Conservation (phyloP, 2,888 invertebrate species). For the Buathra laborator region DNA sequence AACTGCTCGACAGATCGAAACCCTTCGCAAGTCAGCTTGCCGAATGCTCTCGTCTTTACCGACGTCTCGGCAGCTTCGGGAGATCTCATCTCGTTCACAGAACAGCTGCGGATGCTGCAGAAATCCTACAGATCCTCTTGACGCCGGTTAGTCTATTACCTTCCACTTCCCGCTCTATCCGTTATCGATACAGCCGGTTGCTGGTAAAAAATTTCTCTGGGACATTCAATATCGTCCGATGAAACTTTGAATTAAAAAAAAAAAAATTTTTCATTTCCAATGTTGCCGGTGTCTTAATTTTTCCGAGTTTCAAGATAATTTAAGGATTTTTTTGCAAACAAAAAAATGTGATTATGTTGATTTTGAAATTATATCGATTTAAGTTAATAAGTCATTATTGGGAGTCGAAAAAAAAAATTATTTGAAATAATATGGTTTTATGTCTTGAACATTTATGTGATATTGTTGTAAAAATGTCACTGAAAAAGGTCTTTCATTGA, state of each 20-base stretch:
- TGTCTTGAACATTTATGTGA: too few relatives aligned
- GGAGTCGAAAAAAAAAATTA: too few relatives aligned
- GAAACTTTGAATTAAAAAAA: not conserved
- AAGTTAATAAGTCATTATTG: too few relatives aligned
- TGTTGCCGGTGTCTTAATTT: too few relatives aligned
- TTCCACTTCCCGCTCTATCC: slow-evolving; percentile 2
- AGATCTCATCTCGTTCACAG: slow-evolving; percentile 40
- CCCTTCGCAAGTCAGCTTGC: not conserved
- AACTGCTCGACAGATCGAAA: slow-evolving; percentile 13
- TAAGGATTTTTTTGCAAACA: not conserved
- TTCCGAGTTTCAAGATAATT: too few relatives aligned
- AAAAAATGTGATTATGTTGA: not conserved
- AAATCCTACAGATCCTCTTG: slow-evolving; percentile 38
- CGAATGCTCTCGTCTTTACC: slow-evolving; percentile 68
- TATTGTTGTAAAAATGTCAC: not conserved
- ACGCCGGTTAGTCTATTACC: slow-evolving; percentile 51
- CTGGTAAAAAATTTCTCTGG: not conserved
- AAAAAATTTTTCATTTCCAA: too few relatives aligned
- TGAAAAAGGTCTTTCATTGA: not conserved
- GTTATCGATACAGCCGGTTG: slow-evolving; percentile 23
- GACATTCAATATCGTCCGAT: not conserved
- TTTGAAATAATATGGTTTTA: not conserved
- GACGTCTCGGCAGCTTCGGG: slow-evolving; percentile 68
- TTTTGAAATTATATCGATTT: not conserved
- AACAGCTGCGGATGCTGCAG: slow-evolving; percentile 63